These are phyloP conservation scores for Drosophila planitibia DNA, from an alignment of 2,888 invertebrate genomes.

Conservation along the genomic window DNA sequence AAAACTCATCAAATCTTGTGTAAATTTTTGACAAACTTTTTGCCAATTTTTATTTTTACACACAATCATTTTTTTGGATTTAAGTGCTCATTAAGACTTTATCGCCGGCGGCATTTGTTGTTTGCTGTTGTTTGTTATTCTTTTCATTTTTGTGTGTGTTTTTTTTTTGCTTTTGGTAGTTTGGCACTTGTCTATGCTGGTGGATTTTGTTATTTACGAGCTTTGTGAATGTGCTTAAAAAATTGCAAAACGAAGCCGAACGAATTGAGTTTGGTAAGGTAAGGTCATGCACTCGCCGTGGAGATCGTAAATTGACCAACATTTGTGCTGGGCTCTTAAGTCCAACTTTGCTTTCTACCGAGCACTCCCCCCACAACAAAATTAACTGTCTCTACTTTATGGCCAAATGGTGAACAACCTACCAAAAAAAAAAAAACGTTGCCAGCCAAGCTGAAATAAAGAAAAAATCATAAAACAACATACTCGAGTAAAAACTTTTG, in stretches of 20 bases:
- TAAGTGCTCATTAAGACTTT: slow-evolving; percentile 64
- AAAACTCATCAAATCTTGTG: slow-evolving; percentile 40
- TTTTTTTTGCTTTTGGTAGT: slow-evolving; percentile 1
- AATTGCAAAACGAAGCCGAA: slow-evolving; percentile 34
- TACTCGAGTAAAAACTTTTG: slow-evolving; percentile 26
- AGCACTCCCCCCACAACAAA: neutral
- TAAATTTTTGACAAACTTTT: slow-evolving; percentile 36
- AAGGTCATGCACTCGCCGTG: slow-evolving; percentile 22
- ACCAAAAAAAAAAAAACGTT: slow-evolving; percentile 5
- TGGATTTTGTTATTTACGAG: slow-evolving; percentile 38
- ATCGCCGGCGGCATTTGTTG: slow-evolving; percentile 54
- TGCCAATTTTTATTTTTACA: slow-evolving; percentile 24
- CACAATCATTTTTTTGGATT: slow-evolving; percentile 23
- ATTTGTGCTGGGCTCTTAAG: slow-evolving; percentile 24
- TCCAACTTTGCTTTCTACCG: slow-evolving; percentile 35
- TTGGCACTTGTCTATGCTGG: slow-evolving; percentile 8
- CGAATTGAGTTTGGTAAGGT: slow-evolving; percentile 17
- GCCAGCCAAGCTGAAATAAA: slow-evolving; percentile 30
- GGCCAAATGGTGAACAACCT: slow-evolving; percentile 52
- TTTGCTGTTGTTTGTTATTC: slow-evolving; percentile 38
- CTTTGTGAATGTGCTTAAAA: slow-evolving; percentile 28
- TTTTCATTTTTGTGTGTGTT: neutral
- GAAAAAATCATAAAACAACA: slow-evolving; percentile 6
- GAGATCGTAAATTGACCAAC: slow-evolving; percentile 29
- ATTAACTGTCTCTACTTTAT: slow-evolving; percentile 31